A percentile compares a stretch with the other conserved stretches of the same genome.
phyloP scores from a whole-genome alignment of 1,140 invertebrate species.

The Rhyzopertha dominica region DNA sequence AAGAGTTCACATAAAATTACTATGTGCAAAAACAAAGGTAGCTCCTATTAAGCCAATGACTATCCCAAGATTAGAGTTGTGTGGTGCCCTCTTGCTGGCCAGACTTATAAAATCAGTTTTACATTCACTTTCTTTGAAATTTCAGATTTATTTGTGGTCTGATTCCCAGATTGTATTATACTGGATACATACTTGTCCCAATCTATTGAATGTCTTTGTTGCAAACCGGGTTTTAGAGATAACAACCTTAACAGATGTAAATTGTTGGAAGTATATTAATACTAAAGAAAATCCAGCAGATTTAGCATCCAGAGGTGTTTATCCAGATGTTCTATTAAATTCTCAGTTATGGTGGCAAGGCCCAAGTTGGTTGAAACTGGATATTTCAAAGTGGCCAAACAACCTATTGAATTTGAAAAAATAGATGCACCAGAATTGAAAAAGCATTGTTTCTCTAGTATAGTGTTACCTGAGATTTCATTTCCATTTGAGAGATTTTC shows the following conservation, averaged over 20 bases:
- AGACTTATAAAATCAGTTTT: slow-evolving; percentile 5
- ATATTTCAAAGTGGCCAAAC: slow-evolving; percentile 11
- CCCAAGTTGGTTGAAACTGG: slow-evolving; percentile 7
- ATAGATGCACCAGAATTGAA: slow-evolving; percentile 18
- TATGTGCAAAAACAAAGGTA: slow-evolving; percentile 29
- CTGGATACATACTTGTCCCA: too few species aligned
- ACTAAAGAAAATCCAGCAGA: slow-evolving; percentile 34
- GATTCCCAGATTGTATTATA: too few species aligned
- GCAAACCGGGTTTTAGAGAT: slow-evolving; percentile 34
- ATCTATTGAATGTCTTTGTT: slow-evolving; percentile 28
- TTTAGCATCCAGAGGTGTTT: slow-evolving; percentile 25
- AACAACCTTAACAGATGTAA: slow-evolving; percentile 11
- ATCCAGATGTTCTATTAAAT: slow-evolving; percentile 12
- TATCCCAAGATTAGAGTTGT: slow-evolving; percentile 27
- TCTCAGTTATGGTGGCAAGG: slow-evolving; percentile 23
- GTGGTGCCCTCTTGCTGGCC: slow-evolving; percentile 12
- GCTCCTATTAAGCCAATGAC: slow-evolving; percentile 31
- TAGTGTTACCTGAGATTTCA: slow-evolving; percentile 9
- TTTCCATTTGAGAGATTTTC: slow-evolving; percentile 4
- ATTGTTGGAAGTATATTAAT: slow-evolving; percentile 31
- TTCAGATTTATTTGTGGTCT: too few species aligned
- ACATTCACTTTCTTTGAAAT: slow-evolving; percentile 20
- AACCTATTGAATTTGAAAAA: slow-evolving; percentile 7
- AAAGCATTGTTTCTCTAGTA: neutral
- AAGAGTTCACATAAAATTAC: slow-evolving; percentile 6